Base-by-base conservation (phyloP, 1,140 invertebrate species). In the Phocides pigmalion region DNA sequence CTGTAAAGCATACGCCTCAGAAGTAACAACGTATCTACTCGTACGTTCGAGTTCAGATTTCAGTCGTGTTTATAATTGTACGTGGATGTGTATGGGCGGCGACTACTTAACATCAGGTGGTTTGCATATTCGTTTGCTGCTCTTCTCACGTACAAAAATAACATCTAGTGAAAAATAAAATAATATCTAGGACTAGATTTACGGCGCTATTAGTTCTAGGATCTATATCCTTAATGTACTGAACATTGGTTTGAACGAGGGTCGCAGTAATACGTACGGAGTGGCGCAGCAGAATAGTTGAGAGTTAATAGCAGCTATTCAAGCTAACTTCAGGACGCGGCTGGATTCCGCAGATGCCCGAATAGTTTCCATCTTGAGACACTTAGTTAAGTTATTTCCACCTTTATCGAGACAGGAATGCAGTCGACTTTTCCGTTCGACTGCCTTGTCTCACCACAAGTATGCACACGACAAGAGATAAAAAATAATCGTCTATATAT, bases 301-400 rank as follows among this genome's bases (percentile, higher is more conserved):
- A 19, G 49, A 51, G 28, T 51, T 51, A 51, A 51, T 51, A 32
- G 49, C 28, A 51, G 49, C 49, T 51, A 51, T 35, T 51, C 49
- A 35, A 15, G 28, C 28, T 17, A 51, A 51, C 25, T 51, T 51
- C 14, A 35, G 9, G 25, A 25, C 4, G 49, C 49, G 8, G n/a
- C 2, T 15, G 49, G 15, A 28, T 51, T 51, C 49, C 28, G 25
- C 49, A 32, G 49, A 4, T 35, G 15, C 28, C 49, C 15, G 32
- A 51, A 51, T 37, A 35, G 25, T 35, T 51, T 15, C 49, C 28
- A 37, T 51, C 15, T 51, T 28, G 49, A 17, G 49, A 37, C 16
- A 51, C 16, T 51, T 32, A 15, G 11, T 11, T 14, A 20, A 46
- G 42, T 19, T 46, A 46, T 15, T 19, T 19, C 22, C 14, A 51